A percentile compares a stretch with the other conserved stretches of the same genome.
These are phyloP conservation scores for Odontocerum albicorne DNA, from an alignment of 2,888 invertebrate genomes.

Conservation along the genomic window DNA sequence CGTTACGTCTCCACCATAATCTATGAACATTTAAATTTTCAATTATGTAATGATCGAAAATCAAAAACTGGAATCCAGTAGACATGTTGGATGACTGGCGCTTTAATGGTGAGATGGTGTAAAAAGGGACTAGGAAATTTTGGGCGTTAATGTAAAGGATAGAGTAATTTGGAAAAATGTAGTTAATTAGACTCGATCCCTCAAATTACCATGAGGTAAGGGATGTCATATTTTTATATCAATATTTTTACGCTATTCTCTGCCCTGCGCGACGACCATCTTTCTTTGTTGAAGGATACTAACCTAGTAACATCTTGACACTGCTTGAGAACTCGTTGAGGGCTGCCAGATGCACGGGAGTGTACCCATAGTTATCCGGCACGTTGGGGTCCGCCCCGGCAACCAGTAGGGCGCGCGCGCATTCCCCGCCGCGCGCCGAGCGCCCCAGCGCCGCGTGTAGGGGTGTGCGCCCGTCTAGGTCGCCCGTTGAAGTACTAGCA, in stretches of 20 bases:
- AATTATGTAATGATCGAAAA: too few relatives aligned
- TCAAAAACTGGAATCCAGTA: too few relatives aligned
- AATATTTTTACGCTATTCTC: too few relatives aligned
- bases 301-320: slow-evolving; percentile 68
- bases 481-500: slow-evolving; percentile 66
- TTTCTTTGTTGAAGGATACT: slow-evolving; percentile 25
- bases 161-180: too few relatives aligned
- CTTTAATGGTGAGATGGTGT: too few relatives aligned
- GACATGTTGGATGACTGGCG: too few relatives aligned
- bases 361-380: slow-evolving; percentile 81
- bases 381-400: slow-evolving; percentile 74
- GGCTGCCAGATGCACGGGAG: slow-evolving; percentile 80
- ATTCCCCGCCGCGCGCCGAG: slow-evolving; percentile 71
- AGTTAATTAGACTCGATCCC: neutral
- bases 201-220: too few relatives aligned
- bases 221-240: too few relatives aligned
- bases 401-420: slow-evolving; percentile 64
- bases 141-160: too few relatives aligned
- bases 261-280: too few relatives aligned
- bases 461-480: slow-evolving; percentile 75
- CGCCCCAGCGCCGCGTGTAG: slow-evolving; percentile 81
- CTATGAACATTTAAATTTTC: slow-evolving; percentile 39
- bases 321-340: slow-evolving; percentile 79
- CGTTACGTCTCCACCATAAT: slow-evolving; percentile 81
- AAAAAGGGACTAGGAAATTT: too few relatives aligned